These are phyloP conservation scores for Puffinus mauretanicus DNA, from an alignment of 2,113 vertebrate genomes.

Conservation along the genomic window DNA sequence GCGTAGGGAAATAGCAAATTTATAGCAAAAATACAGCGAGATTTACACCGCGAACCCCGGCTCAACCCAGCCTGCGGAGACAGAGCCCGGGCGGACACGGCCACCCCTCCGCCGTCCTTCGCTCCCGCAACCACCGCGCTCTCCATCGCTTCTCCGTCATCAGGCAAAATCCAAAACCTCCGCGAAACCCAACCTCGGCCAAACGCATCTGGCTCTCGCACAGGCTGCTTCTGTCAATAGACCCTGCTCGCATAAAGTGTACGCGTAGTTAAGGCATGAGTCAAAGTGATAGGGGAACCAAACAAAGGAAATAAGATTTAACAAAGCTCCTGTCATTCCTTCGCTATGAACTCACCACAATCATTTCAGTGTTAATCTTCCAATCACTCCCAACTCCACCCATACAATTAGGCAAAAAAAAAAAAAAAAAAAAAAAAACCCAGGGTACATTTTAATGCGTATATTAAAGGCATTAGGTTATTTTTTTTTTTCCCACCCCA, in stretches of 20 bases:
- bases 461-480: constrained; percentile 60
- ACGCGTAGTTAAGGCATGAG: constrained; percentile 61
- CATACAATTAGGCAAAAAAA: background rate
- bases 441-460: background rate
- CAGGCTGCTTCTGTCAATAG: background rate
- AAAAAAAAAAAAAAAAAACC: background rate
- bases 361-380: background rate
- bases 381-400: background rate
- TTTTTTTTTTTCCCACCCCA: constrained; percentile 11
- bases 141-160: background rate
- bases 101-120: background rate
- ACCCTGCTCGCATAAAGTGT: background rate
- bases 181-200: background rate
- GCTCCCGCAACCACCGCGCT: background rate
- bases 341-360: background rate
- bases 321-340: background rate
- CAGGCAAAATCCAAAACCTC: background rate
- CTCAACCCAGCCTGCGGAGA: background rate
- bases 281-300: constrained; percentile 44
- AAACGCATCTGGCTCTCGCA: background rate
- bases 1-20: background rate
- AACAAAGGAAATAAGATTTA: background rate
- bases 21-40: background rate
- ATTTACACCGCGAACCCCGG: background rate
- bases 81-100: background rate